These are phyloP conservation scores for Drosophila infuscata DNA, from an alignment of 2,888 invertebrate genomes.

Conservation along the genomic window DNA sequence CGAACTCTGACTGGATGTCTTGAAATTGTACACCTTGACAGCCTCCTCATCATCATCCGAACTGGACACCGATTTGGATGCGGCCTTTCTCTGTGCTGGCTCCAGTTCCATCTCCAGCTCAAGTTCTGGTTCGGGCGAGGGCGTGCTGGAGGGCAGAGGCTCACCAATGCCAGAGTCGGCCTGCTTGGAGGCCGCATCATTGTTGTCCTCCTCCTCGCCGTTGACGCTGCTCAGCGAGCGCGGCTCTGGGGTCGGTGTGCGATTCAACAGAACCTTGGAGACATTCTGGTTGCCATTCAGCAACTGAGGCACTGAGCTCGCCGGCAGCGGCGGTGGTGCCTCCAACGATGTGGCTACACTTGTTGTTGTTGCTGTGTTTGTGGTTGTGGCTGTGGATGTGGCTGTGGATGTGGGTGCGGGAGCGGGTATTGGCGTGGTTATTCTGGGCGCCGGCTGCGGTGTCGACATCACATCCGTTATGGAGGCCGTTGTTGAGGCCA, in stretches of 20 bases:
- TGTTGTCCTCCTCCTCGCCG: conserved; percentile 62
- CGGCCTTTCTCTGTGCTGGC: not conserved
- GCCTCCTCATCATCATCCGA: conserved; percentile 84
- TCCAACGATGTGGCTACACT: not conserved
- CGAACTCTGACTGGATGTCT: conserved; percentile 83
- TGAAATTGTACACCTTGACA: conserved; percentile 84
- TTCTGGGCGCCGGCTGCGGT: conserved; percentile 80
- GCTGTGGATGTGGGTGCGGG: not conserved
- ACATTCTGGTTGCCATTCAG: conserved; percentile 64
- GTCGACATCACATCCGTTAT: conserved; percentile 45
- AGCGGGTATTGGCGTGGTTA: conserved; percentile 47
- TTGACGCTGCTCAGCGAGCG: conserved; percentile 67
- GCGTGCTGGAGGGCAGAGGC: conserved; percentile 55
- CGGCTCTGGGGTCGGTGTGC: conserved; percentile 82
- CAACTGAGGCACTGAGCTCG: conserved; percentile 28
- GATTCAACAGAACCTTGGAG: conserved; percentile 82
- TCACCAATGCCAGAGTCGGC: conserved; percentile 84
- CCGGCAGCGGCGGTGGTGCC: conserved; percentile 33
- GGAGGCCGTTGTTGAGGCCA: conserved; percentile 68
- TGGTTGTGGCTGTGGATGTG: not conserved
- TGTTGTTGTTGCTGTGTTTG: too few relatives aligned
- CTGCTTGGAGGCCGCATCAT: conserved; percentile 81
- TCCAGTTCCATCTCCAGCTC: not conserved
- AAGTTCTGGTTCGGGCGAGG: conserved; percentile 64
- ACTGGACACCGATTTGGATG: conserved; percentile 74